phyloP scores from a whole-genome alignment of 2,113 vertebrate genomes.

The Dipodomys ordii region DNA sequence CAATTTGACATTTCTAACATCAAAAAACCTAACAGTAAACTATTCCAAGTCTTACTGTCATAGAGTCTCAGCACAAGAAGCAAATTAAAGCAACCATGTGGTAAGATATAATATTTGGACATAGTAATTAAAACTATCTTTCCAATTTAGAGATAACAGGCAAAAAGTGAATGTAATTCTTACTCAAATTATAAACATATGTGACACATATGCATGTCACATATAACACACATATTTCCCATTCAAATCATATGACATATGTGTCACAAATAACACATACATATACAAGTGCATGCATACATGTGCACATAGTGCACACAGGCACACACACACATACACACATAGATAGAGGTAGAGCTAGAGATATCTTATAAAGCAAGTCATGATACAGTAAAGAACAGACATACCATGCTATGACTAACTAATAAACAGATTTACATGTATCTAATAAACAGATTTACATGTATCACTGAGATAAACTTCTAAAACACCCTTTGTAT shows the following conservation, averaged over 20 bases:
- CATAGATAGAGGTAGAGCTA: no score
- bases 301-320: no score
- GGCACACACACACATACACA: no score
- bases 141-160: not conserved
- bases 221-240: no score
- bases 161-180: not conserved
- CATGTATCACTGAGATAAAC: no score
- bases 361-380: not conserved
- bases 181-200: not conserved
- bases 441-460: no score
- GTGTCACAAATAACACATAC: no score
- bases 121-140: not conserved
- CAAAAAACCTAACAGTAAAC: constrained; percentile 53
- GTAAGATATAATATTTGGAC: constrained; percentile 11
- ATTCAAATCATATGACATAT: no score
- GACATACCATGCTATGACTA: not conserved
- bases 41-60: not conserved
- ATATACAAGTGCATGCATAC: no score
- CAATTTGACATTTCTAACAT: constrained; percentile 1
- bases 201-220: not conserved
- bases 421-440: not conserved
- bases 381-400: not conserved
- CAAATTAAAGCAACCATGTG: not conserved
- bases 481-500: no score
- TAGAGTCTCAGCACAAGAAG: not conserved